These are phyloP conservation scores for Megastigmus dorsalis DNA, from an alignment of 2,888 invertebrate species.

Conservation along the genomic window DNA sequence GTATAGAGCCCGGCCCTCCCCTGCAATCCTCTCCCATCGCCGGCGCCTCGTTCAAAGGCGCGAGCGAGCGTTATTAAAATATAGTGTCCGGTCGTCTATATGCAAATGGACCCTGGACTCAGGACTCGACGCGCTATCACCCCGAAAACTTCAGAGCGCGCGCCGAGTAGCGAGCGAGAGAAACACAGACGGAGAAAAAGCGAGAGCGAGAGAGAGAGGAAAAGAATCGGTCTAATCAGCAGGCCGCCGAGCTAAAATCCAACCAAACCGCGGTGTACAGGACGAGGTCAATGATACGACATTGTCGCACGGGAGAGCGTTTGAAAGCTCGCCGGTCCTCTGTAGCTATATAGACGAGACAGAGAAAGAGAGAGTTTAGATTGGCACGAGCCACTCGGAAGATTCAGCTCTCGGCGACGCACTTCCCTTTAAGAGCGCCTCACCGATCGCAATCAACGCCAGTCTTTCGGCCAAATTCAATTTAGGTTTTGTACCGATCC, in stretches of 20 bases:
- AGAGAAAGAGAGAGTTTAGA: neutral
- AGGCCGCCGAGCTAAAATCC: conserved; percentile 25
- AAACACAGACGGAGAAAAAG: too few species aligned
- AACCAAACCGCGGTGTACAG: conserved; percentile 15
- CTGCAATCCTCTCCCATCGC: too few species aligned
- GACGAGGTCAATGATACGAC: conserved; percentile 40
- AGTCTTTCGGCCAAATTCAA: conserved; percentile 42
- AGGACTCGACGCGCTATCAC: too few species aligned
- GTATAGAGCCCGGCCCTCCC: neutral
- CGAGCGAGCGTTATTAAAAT: conserved; percentile 44
- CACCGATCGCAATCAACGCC: conserved; percentile 35
- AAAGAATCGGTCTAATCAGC: conserved; percentile 44
- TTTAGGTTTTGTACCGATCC: conserved; percentile 32
- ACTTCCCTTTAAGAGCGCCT: neutral
- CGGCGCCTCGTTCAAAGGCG: conserved; percentile 36
- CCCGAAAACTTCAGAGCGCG: too few species aligned
- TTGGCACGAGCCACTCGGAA: neutral
- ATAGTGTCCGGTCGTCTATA: conserved; percentile 46
- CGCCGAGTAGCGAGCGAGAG: neutral
- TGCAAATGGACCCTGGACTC: too few species aligned
- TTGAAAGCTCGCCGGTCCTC: neutral
- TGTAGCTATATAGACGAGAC: neutral
- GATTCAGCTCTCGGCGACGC: conserved; percentile 25
- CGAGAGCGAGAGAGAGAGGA: too few species aligned
- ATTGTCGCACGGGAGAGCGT: conserved; percentile 17